Percentiles rank a stretch among this genome's conserved stretches.
phyloP scores from a whole-genome alignment of 64 coral and sea anemone genomes.

The Porites lutea region DNA sequence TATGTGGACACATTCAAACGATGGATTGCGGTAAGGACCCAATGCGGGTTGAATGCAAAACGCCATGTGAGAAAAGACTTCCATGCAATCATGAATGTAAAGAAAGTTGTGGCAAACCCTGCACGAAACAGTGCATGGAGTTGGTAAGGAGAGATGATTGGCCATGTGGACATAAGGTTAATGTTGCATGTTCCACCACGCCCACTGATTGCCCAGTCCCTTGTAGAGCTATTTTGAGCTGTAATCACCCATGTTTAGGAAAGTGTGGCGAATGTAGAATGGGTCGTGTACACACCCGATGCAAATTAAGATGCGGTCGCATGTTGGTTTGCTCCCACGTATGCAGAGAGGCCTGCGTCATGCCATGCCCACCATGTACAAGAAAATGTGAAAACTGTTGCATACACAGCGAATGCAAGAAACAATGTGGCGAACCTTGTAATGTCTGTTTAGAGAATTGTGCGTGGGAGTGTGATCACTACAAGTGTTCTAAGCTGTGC shows the following conservation, averaged over 20 bases:
- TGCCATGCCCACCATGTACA: conserved; percentile 45
- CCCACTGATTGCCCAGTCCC: neutral
- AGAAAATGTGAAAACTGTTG: conserved; percentile 43
- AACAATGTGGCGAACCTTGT: conserved; percentile 65
- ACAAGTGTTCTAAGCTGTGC: conserved; percentile 48
- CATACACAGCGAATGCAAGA: conserved; percentile 43
- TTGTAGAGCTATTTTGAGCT: neutral
- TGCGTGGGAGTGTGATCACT: conserved; percentile 62
- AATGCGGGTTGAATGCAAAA: neutral
- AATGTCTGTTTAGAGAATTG: conserved; percentile 6
- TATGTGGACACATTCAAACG: conserved; percentile 58
- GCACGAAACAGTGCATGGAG: conserved; percentile 4
- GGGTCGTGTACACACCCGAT: conserved; percentile 59
- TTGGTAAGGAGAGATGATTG: neutral
- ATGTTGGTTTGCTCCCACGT: conserved; percentile 53
- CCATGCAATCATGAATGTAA: conserved; percentile 6
- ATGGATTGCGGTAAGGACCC: conserved; percentile 35
- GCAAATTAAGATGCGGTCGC: conserved; percentile 36
- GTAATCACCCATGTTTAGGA: conserved; percentile 7
- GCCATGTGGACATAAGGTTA: conserved; percentile 24
- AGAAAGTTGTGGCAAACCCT: neutral
- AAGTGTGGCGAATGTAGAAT: conserved; percentile 58
- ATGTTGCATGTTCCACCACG: neutral
- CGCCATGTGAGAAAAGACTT: neutral
- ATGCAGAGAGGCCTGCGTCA: conserved; percentile 26